Percentiles rank a stretch among this genome's conserved stretches.
Evolutionary conservation across 2,888 invertebrate genomes (phyloP).

Genomic region (Ichneumoninae sp.): DNA sequence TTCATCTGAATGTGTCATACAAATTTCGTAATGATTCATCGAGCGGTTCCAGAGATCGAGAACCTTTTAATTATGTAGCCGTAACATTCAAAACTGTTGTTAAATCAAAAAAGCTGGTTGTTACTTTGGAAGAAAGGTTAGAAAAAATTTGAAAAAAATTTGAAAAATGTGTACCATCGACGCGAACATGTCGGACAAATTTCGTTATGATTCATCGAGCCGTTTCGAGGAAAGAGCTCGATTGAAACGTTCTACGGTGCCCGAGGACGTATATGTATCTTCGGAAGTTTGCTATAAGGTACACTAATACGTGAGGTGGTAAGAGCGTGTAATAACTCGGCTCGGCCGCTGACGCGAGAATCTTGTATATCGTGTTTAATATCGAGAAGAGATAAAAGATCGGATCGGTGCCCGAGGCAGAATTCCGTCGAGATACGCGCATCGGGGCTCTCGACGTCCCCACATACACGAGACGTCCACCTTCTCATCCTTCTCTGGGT

Average conservation of each 20-base stretch:
- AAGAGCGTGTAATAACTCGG: slow-evolving; percentile 31
- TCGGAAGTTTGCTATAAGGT: slow-evolving; percentile 14
- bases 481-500: slow-evolving; percentile 28
- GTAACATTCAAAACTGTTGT: no score
- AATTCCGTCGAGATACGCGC: slow-evolving; percentile 35
- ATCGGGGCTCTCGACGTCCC: slow-evolving; percentile 33
- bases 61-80: no score
- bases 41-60: no score
- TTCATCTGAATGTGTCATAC: no score
- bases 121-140: no score
- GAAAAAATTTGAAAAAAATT: no score
- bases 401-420: slow-evolving; percentile 34
- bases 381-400: slow-evolving; percentile 33
- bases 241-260: background rate
- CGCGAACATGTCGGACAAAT: background rate
- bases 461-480: slow-evolving; percentile 28
- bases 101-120: no score
- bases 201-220: background rate
- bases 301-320: slow-evolving; percentile 5
- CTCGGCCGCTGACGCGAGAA: slow-evolving; percentile 24
- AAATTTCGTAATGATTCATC: no score
- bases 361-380: slow-evolving; percentile 45
- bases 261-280: background rate
- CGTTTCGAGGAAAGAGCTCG: background rate
- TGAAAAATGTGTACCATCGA: background rate